phyloP scores from a whole-genome alignment of 2,113 vertebrate species.

The Rhea americana region DNA sequence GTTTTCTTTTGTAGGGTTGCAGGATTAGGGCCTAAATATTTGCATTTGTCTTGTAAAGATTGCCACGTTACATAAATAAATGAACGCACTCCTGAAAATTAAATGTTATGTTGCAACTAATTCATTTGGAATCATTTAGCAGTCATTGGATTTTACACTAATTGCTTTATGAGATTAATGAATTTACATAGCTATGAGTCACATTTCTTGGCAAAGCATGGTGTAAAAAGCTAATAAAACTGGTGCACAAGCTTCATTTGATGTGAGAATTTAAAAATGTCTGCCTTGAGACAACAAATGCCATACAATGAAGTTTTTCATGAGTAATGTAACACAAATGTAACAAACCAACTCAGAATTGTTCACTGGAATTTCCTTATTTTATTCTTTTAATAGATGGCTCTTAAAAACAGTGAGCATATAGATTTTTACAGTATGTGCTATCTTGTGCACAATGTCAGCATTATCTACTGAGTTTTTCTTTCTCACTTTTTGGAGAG shows the following conservation, averaged over 20 bases:
- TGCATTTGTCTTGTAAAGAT: slow-evolving; percentile 63
- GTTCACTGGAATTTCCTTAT: fast-evolving
- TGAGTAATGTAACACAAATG: not conserved
- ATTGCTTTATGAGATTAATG: slow-evolving; percentile 76
- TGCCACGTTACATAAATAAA: slow-evolving; percentile 71
- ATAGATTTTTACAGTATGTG: not conserved
- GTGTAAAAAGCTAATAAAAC: slow-evolving; percentile 41
- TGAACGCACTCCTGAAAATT: slow-evolving; percentile 65
- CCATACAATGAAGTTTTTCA: not conserved
- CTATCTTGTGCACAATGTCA: not conserved
- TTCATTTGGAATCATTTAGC: slow-evolving; percentile 76
- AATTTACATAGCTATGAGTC: slow-evolving; percentile 69
- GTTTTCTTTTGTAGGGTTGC: not conserved
- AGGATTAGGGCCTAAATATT: slow-evolving; percentile 35
- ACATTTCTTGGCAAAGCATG: slow-evolving; percentile 53
- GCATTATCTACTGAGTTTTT: not conserved
- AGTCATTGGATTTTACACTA: slow-evolving; percentile 73
- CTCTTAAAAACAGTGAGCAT: not conserved
- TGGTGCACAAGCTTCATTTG: not conserved
- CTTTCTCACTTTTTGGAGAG: not conserved
- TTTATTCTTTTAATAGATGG: not conserved
- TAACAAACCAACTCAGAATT: not conserved
- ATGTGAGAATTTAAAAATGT: not conserved
- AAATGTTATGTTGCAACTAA: slow-evolving; percentile 73
- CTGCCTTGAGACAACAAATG: not conserved